phyloP scores from a whole-genome alignment of 2,797 vertebrate species.

The Aplochiton taeniatus region DNA sequence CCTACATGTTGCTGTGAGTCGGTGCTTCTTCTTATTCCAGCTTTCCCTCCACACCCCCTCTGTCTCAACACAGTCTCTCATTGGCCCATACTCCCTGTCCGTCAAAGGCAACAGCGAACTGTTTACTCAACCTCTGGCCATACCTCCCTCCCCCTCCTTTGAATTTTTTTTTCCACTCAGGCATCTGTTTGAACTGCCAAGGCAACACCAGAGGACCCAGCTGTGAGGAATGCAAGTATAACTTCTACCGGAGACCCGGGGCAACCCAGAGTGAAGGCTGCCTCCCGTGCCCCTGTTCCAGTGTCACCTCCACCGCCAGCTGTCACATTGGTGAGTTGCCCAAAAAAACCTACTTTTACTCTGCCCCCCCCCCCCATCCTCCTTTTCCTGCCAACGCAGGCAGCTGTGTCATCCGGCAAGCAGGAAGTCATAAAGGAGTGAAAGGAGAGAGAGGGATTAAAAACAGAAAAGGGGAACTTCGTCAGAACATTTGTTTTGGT shows the following conservation, averaged over 20 bases:
- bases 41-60: no score
- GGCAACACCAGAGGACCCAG: constrained; percentile 75
- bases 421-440: no score
- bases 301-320: constrained; percentile 77
- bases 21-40: constrained; percentile 5
- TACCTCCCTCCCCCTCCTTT: constrained; percentile 9
- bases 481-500: no score
- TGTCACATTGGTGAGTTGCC: constrained; percentile 76
- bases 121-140: constrained; percentile 47
- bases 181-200: constrained; percentile 78
- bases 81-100: constrained; percentile 23
- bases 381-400: neutral
- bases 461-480: no score
- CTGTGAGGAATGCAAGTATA: constrained; percentile 79
- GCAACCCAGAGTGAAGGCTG: constrained; percentile 50
- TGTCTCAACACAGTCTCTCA: no score
- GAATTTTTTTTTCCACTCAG: constrained; percentile 50
- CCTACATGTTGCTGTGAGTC: neutral
- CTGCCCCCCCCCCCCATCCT: no score
- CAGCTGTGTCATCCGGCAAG: no score
- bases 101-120: constrained; percentile 27
- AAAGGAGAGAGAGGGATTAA: no score
- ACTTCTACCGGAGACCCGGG: constrained; percentile 67
- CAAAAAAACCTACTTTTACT: no score
- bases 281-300: constrained; percentile 80